Conservation (phyloP, 2,113 vertebrate genomes). For the Zingel zingel region DNA sequence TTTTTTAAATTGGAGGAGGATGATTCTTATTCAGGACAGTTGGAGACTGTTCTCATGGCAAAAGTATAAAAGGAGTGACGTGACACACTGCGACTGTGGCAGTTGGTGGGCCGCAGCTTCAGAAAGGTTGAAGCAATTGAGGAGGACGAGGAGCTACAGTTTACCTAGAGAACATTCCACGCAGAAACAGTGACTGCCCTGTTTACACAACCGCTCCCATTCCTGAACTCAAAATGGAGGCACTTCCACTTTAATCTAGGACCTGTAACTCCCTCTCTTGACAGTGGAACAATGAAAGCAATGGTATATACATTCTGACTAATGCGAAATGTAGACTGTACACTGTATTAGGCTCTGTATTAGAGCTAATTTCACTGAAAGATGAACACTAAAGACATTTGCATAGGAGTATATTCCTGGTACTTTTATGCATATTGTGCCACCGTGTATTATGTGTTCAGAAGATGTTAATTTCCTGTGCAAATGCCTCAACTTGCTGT, state of each 20-base stretch:
- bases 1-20: constrained; percentile 63
- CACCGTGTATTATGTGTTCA: constrained; percentile 87
- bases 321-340: constrained; percentile 85
- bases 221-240: constrained; percentile 64
- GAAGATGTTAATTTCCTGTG: constrained; percentile 86
- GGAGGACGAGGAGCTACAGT: constrained; percentile 48
- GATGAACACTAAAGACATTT: constrained; percentile 86
- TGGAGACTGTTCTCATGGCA: constrained; percentile 52
- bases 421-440: constrained; percentile 89
- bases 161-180: constrained; percentile 80
- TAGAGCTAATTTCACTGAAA: constrained; percentile 83
- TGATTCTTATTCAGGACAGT: constrained; percentile 42
- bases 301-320: constrained; percentile 76
- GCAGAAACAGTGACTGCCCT: constrained; percentile 77
- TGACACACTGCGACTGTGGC: constrained; percentile 28
- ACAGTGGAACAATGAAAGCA: constrained; percentile 82
- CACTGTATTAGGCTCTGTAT: constrained; percentile 85
- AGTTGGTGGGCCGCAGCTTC: constrained; percentile 40
- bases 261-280: constrained; percentile 55
- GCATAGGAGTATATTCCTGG: constrained; percentile 86
- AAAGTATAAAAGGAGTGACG: constrained; percentile 48
- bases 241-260: constrained; percentile 64
- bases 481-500: constrained; percentile 90
- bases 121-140: constrained; percentile 30
- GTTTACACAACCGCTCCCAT: constrained; percentile 83